These are phyloP conservation scores for Myopa tessellatipennis DNA, from an alignment of 2,888 invertebrate genomes.

Conservation along the genomic window DNA sequence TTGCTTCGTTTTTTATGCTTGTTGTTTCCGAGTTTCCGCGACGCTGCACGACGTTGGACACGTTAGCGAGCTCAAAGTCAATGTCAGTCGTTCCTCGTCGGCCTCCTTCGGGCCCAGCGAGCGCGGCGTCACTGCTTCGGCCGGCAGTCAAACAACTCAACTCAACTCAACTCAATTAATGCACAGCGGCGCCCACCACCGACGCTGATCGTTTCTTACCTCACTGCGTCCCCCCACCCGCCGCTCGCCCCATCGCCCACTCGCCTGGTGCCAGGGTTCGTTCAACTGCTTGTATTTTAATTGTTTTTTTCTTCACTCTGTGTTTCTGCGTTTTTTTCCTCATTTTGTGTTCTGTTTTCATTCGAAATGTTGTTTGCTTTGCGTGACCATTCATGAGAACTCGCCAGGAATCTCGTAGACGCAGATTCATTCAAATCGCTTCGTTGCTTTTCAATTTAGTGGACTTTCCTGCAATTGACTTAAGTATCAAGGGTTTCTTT, in stretches of 20 bases:
- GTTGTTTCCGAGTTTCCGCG: background rate
- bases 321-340: background rate
- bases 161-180: slow-evolving; percentile 30
- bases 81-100: slow-evolving; percentile 23
- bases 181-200: slow-evolving; percentile 5
- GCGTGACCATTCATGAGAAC: slow-evolving; percentile 27
- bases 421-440: slow-evolving; percentile 27
- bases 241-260: too few relatives aligned
- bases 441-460: slow-evolving; percentile 8
- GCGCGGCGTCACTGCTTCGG: background rate
- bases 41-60: background rate
- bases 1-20: slow-evolving; percentile 7
- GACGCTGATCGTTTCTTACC: background rate
- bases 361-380: slow-evolving; percentile 30
- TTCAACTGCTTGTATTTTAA: slow-evolving; percentile 17
- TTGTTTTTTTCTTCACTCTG: background rate
- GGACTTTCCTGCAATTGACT: background rate
- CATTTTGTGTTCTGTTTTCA: background rate
- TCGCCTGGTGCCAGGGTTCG: background rate
- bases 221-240: background rate
- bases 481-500: background rate
- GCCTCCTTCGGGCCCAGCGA: background rate
- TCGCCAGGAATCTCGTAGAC: slow-evolving; percentile 10
- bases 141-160: slow-evolving; percentile 1
- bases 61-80: slow-evolving; percentile 35